Evolutionary conservation across 2,888 invertebrate species (phyloP).

Genomic region (Agrochola lychnidis): DNA sequence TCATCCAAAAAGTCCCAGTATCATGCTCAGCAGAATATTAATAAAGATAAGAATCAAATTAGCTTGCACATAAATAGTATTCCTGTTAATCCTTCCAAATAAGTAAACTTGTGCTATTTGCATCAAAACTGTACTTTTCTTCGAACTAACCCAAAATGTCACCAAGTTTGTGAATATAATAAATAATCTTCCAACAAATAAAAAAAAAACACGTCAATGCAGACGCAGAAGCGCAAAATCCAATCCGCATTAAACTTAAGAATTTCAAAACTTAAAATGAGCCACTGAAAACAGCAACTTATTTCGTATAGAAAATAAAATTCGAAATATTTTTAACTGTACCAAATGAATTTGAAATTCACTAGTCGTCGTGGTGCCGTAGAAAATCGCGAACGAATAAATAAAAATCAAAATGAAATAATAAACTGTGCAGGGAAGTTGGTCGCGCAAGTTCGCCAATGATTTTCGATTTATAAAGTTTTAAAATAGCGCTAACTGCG

Average conservation of each 20-base stretch:
- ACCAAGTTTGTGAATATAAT: not conserved
- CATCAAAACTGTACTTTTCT: too few relatives aligned
- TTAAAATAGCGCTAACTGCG: slow-evolving; percentile 68
- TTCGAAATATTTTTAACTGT: slow-evolving; percentile 60
- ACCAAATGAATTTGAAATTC: slow-evolving; percentile 66
- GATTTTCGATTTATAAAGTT: slow-evolving; percentile 70
- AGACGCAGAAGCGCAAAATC: slow-evolving; percentile 8
- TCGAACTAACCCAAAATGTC: not conserved
- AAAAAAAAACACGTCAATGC: slow-evolving; percentile 7
- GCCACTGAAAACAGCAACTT: slow-evolving; percentile 43
- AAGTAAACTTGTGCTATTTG: too few relatives aligned
- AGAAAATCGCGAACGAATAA: slow-evolving; percentile 69
- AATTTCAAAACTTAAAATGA: slow-evolving; percentile 50
- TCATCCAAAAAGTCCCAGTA: too few relatives aligned
- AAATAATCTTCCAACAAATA: not conserved
- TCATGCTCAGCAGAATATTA: too few relatives aligned
- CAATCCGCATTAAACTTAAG: slow-evolving; percentile 31
- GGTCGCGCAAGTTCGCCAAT: slow-evolving; percentile 64
- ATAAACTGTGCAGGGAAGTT: slow-evolving; percentile 67
- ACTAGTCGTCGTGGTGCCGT: slow-evolving; percentile 55
- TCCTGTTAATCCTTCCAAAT: too few relatives aligned
- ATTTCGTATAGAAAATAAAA: slow-evolving; percentile 46
- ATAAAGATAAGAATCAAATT: too few relatives aligned
- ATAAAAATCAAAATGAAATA: slow-evolving; percentile 73
- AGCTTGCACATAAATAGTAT: too few relatives aligned